Percentiles rank a stretch among this genome's conserved stretches.
phyloP scores from a whole-genome alignment of 1,140 invertebrate species.

The Berghia stephanieae region DNA sequence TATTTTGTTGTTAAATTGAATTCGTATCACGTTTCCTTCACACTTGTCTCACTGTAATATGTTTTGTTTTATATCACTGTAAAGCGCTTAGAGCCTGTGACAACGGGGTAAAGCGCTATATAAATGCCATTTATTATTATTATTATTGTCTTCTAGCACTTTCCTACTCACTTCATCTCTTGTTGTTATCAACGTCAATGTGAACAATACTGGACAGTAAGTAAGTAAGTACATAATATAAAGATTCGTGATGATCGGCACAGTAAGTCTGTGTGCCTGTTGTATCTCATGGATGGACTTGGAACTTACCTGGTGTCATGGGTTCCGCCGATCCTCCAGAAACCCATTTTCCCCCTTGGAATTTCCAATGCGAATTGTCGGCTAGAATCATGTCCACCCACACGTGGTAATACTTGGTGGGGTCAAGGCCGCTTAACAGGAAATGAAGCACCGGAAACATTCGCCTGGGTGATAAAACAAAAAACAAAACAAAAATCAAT shows the following conservation, averaged over 20 bases:
- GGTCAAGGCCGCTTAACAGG: constrained; percentile 71
- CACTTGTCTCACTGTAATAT: too few relatives aligned
- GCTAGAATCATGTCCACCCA: constrained; percentile 76
- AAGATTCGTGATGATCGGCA: neutral
- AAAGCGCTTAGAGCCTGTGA: too few relatives aligned
- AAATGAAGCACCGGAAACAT: constrained; percentile 50
- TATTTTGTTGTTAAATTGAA: too few relatives aligned
- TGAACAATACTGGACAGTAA: too few relatives aligned
- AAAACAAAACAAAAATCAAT: too few relatives aligned
- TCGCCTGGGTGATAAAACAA: constrained; percentile 41
- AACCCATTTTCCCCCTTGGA: constrained; percentile 46
- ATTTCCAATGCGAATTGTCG: constrained; percentile 45
- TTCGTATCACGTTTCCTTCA: too few relatives aligned
- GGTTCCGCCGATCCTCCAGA: constrained; percentile 39
- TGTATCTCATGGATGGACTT: neutral
- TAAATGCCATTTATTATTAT: too few relatives aligned
- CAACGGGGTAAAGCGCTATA: too few relatives aligned
- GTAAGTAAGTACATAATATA: neutral
- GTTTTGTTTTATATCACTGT: too few relatives aligned
- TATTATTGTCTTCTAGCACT: too few relatives aligned
- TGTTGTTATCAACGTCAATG: too few relatives aligned
- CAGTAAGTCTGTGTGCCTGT: constrained; percentile 9
- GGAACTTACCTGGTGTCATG: constrained; percentile 29
- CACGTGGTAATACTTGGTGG: constrained; percentile 79
- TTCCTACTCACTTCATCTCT: too few relatives aligned